Evolutionary conservation across 2,797 vertebrate species (phyloP).

Genomic region (Apogon hyalosoma): DNA sequence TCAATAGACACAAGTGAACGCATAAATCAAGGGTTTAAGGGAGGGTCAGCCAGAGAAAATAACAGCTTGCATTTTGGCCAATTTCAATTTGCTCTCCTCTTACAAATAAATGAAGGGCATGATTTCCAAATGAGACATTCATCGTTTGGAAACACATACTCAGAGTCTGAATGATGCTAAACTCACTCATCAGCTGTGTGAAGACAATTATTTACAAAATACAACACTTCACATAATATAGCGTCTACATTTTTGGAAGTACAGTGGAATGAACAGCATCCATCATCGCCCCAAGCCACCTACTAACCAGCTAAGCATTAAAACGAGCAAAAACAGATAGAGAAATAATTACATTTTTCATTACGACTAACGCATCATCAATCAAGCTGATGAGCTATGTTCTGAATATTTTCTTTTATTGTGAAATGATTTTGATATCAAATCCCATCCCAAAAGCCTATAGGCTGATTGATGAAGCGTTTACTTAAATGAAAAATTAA

Average conservation of each 20-base stretch:
- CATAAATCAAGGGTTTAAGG: constrained; percentile 29
- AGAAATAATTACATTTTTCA: constrained; percentile 47
- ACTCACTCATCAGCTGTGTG: neutral
- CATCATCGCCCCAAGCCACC: constrained; percentile 20
- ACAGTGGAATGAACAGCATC: constrained; percentile 31
- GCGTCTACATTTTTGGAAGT: constrained; percentile 31
- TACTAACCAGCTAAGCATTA: constrained; percentile 19
- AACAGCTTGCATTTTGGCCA: constrained; percentile 13
- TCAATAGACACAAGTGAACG: constrained; percentile 27
- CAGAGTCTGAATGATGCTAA: constrained; percentile 5
- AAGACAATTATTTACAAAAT: constrained; percentile 33
- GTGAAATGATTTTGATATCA: constrained; percentile 29
- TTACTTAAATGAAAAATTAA: constrained; percentile 14
- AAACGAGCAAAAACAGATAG: neutral
- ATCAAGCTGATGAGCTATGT: constrained; percentile 44
- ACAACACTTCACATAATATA: constrained; percentile 26
- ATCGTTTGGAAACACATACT: constrained; percentile 14
- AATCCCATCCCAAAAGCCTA: constrained; percentile 35
- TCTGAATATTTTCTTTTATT: constrained; percentile 42
- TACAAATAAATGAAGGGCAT: constrained; percentile 23
- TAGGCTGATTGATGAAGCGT: constrained; percentile 37
- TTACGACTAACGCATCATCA: constrained; percentile 45
- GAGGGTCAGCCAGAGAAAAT: constrained; percentile 1
- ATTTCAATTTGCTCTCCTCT: constrained; percentile 11
- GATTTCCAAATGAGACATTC: constrained; percentile 31